phyloP scores from a whole-genome alignment of 2,113 vertebrate genomes.

The Hipposideros armiger region DNA sequence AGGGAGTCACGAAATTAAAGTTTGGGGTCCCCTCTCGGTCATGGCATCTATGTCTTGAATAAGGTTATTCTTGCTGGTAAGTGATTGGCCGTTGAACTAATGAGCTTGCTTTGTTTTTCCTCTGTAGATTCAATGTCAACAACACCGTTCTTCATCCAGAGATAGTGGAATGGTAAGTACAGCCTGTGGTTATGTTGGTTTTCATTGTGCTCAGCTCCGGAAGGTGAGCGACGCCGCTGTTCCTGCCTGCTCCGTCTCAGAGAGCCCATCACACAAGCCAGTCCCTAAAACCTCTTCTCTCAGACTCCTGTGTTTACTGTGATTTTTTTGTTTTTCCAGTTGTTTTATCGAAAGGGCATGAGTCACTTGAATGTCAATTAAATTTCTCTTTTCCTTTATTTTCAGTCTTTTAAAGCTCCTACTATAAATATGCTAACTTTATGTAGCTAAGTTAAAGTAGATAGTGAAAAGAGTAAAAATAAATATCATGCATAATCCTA shows the following conservation, averaged over 20 bases:
- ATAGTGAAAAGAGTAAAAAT: neutral
- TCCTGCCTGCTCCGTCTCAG: neutral
- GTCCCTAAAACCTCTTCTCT: neutral
- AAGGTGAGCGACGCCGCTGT: neutral
- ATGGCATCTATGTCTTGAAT: neutral
- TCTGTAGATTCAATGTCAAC: slow-evolving; percentile 92
- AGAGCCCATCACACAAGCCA: neutral
- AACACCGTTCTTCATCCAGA: slow-evolving; percentile 94
- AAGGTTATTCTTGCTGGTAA: neutral
- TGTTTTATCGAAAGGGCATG: neutral
- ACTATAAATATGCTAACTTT: neutral
- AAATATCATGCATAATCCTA: neutral
- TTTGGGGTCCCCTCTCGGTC: neutral
- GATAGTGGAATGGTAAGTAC: slow-evolving; percentile 95
- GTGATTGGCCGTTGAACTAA: slow-evolving; percentile 14
- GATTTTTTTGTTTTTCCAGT: neutral
- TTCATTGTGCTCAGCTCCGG: neutral
- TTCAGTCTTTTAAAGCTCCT: neutral
- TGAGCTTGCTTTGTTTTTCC: neutral
- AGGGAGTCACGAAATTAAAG: neutral
- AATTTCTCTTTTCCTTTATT: slow-evolving; percentile 29
- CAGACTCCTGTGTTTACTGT: neutral
- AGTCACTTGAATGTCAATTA: neutral
- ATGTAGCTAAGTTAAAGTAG: neutral
- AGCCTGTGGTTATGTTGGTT: neutral